phyloP scores from a whole-genome alignment of 1,140 invertebrate species.

The Gonatopus flavifemur region DNA sequence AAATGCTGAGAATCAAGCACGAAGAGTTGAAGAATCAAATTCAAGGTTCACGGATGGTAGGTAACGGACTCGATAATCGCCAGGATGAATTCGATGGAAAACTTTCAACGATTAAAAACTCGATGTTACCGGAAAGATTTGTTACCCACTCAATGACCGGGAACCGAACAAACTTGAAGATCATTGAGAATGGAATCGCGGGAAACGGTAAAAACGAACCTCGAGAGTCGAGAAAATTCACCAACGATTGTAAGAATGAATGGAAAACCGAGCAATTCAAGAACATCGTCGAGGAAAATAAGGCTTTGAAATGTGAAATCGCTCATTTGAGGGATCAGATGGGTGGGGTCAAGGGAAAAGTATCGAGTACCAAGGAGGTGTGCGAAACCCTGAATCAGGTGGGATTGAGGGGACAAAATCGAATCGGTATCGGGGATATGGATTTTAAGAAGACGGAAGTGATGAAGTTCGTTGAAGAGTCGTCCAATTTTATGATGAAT shows the following conservation, averaged over 20 bases:
- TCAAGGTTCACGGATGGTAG: conserved; percentile 1
- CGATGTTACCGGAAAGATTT: neutral
- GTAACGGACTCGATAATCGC: neutral
- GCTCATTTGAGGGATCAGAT: conserved; percentile 12
- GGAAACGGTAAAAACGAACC: neutral
- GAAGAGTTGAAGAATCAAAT: conserved; percentile 4
- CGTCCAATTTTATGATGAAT: neutral
- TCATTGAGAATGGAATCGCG: neutral
- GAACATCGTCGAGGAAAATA: conserved; percentile 9
- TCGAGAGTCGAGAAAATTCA: conserved; percentile 10
- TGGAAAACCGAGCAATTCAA: conserved; percentile 11
- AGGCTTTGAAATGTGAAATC: conserved; percentile 20
- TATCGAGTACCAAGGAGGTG: neutral
- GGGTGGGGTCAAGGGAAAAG: conserved; percentile 3
- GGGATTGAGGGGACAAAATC: neutral
- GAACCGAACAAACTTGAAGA: neutral
- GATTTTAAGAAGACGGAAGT: too few relatives aligned
- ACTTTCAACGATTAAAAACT: neutral
- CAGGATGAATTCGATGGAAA: neutral
- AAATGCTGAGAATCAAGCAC: conserved; percentile 7
- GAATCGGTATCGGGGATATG: neutral
- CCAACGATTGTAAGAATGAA: conserved; percentile 7
- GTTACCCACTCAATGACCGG: neutral
- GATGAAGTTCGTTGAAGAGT: neutral
- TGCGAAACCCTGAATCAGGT: neutral